Percentiles rank a stretch among this genome's conserved stretches.
Conservation (phyloP, 2,888 invertebrate genomes). For the Mayetiola destructor region DNA sequence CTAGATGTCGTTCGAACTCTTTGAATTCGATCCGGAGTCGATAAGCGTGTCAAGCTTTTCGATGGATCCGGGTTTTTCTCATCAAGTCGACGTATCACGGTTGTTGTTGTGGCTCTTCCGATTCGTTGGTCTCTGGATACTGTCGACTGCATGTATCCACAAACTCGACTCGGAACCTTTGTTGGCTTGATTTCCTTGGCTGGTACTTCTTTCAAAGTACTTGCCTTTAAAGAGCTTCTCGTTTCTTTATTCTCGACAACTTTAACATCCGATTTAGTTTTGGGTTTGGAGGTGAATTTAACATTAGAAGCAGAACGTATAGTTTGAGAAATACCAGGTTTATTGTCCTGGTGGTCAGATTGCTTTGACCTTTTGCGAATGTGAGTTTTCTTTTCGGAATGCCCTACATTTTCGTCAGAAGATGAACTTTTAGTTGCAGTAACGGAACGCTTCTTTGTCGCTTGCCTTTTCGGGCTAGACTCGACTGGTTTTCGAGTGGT, state of each 20-base stretch:
- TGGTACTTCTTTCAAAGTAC: background rate
- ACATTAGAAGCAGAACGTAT: no score
- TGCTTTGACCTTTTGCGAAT: background rate
- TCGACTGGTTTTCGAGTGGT: background rate
- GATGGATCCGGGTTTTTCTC: conserved; percentile 31
- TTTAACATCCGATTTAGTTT: background rate
- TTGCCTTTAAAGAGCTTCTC: background rate
- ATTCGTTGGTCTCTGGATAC: conserved; percentile 42
- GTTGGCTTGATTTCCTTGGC: conserved; percentile 16
- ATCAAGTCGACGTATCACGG: conserved; percentile 19
- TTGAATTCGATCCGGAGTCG: background rate
- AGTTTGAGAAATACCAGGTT: no score
- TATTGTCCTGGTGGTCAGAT: background rate
- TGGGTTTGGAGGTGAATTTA: background rate
- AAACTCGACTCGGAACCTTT: conserved; percentile 21
- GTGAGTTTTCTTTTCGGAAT: background rate
- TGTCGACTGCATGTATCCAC: conserved; percentile 47
- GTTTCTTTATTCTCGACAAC: background rate
- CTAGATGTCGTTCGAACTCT: background rate
- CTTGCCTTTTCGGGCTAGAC: background rate
- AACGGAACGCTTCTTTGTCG: background rate
- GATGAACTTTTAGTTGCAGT: conserved; percentile 12
- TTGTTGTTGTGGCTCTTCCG: conserved; percentile 24
- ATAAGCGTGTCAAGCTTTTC: conserved; percentile 19
- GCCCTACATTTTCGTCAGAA: conserved; percentile 1